Evolutionary conservation across 2,797 vertebrate genomes (phyloP).

Genomic region (Sebastolobus altivelis): DNA sequence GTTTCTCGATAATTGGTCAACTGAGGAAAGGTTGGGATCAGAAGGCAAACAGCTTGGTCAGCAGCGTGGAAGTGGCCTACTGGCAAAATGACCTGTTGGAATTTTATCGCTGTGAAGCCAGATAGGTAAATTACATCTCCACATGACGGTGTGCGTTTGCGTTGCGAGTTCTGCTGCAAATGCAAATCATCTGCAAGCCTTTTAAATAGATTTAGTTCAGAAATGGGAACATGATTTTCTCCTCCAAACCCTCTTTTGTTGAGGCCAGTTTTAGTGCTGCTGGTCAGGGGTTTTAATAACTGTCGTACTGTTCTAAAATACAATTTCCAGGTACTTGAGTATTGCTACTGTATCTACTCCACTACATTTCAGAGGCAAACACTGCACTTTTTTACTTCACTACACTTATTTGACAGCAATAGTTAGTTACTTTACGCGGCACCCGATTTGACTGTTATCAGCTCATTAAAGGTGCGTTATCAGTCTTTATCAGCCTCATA

Average conservation of each 20-base stretch:
- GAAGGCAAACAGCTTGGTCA: constrained; percentile 66
- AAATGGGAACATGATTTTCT: constrained; percentile 5
- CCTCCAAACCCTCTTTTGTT: neutral
- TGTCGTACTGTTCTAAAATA: too few relatives aligned
- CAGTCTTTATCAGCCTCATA: too few relatives aligned
- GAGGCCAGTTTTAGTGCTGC: neutral
- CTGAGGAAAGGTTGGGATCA: constrained; percentile 48
- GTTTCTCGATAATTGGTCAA: constrained; percentile 68
- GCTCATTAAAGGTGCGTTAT: too few relatives aligned
- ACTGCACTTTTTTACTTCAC: neutral
- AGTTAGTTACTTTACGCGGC: neutral
- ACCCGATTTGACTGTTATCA: too few relatives aligned
- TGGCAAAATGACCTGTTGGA: constrained; percentile 57
- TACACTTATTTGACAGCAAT: neutral
- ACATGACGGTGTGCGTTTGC: constrained; percentile 36
- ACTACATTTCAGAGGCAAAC: neutral
- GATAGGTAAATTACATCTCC: constrained; percentile 66
- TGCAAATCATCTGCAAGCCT: constrained; percentile 12
- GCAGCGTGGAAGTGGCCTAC: constrained; percentile 58
- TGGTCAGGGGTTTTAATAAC: neutral
- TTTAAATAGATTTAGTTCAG: constrained; percentile 6
- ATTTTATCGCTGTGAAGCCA: constrained; percentile 42
- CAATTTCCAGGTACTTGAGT: neutral
- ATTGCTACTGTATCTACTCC: neutral
- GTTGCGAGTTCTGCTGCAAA: constrained; percentile 17